Conservation (phyloP, 2,113 vertebrate genomes). For the Cynocephalus volans region DNA sequence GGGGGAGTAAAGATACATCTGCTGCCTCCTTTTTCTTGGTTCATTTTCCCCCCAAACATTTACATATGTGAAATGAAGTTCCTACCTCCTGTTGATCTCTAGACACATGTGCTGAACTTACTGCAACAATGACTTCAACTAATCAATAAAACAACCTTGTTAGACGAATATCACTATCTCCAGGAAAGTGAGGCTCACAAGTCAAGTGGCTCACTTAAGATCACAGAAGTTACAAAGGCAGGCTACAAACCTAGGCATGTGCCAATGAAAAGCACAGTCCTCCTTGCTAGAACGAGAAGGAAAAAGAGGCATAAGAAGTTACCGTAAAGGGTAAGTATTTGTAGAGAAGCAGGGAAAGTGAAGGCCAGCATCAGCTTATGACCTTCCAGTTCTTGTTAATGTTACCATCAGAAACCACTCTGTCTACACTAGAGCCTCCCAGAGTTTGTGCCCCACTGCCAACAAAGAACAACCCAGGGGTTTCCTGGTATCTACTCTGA, state of each 20-base stretch:
- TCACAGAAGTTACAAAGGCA: neutral
- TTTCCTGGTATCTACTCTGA: neutral
- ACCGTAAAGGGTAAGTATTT: neutral
- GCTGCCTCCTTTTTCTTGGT: neutral
- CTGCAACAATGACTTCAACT: neutral
- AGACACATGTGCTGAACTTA: neutral
- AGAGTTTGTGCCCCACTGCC: accelerated
- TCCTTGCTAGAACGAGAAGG: neutral
- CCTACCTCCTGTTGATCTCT: neutral
- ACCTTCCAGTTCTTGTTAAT: neutral
- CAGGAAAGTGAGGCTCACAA: neutral
- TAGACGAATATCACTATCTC: neutral
- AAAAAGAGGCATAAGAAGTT: neutral
- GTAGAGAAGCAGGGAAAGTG: neutral
- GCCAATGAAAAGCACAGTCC: neutral
- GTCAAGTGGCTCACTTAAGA: neutral
- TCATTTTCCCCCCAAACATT: neutral
- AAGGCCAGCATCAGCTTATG: neutral
- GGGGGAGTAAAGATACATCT: neutral
- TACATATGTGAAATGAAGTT: neutral
- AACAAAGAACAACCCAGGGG: neutral
- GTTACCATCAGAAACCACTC: neutral
- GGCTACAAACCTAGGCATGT: neutral
- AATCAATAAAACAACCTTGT: neutral
- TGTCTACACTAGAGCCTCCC: neutral